phyloP scores from a whole-genome alignment of 2,113 vertebrate genomes.

The Eulacestoma nigropectus region DNA sequence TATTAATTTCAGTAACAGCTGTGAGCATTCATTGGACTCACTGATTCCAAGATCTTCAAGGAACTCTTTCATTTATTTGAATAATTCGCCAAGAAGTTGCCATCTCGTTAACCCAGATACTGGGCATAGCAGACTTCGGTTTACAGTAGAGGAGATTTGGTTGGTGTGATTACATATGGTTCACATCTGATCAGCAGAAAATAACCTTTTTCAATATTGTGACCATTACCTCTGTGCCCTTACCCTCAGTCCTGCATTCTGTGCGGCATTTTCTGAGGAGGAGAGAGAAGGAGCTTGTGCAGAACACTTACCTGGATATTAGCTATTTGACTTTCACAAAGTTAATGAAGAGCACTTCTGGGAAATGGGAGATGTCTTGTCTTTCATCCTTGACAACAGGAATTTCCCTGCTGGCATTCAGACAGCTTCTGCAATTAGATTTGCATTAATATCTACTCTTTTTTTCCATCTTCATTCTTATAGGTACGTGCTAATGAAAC shows the following conservation, averaged over 20 bases:
- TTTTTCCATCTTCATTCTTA: background rate
- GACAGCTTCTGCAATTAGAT: background rate
- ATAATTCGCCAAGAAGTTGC: background rate
- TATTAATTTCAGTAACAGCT: background rate
- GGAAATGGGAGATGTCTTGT: background rate
- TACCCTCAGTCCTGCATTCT: background rate
- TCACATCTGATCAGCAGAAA: background rate
- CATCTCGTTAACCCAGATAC: background rate
- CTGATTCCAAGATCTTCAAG: background rate
- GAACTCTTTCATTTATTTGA: background rate
- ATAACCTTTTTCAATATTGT: background rate
- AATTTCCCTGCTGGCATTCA: constrained; percentile 32
- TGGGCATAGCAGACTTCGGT: background rate
- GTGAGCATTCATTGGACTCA: background rate
- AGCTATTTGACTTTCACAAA: constrained; percentile 14
- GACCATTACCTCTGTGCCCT: background rate
- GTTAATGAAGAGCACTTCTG: constrained; percentile 29
- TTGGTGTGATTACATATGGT: background rate
- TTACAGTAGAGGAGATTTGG: background rate
- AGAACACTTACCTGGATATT: background rate
- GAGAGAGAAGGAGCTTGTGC: background rate
- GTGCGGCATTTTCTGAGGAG: background rate
- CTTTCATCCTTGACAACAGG: background rate
- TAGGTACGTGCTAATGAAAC: background rate
- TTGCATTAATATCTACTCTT: background rate